Conservation (phyloP, 2,888 invertebrate genomes). For the Napeogenes sylphis region DNA sequence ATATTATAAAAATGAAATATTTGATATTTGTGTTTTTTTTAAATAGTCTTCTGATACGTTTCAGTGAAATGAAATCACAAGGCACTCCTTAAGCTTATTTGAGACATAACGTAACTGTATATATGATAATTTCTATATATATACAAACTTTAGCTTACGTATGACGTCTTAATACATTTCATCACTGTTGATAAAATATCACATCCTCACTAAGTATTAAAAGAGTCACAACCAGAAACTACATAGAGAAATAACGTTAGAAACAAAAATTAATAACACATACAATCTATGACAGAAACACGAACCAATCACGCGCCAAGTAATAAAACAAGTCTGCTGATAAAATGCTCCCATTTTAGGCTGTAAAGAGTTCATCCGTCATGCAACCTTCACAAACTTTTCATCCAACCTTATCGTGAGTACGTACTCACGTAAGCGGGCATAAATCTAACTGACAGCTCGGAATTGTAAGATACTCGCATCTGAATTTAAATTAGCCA, state of each 20-base stretch:
- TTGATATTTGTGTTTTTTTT: too few species aligned
- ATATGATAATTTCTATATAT: too few species aligned
- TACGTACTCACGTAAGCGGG: conserved; percentile 27
- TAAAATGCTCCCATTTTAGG: conserved; percentile 34
- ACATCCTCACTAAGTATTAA: too few species aligned
- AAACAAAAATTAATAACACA: not conserved
- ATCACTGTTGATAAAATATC: too few species aligned
- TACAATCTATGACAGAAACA: conserved; percentile 3
- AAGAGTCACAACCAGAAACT: too few species aligned
- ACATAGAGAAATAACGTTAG: not conserved
- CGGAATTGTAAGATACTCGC: conserved; percentile 27
- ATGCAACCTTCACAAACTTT: conserved; percentile 34
- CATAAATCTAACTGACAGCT: conserved; percentile 30
- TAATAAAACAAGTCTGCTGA: conserved; percentile 29
- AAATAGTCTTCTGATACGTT: too few species aligned
- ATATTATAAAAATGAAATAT: too few species aligned
- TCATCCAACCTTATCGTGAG: conserved; percentile 28
- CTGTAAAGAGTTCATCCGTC: conserved; percentile 37
- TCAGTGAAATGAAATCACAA: too few species aligned
- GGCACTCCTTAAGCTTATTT: too few species aligned
- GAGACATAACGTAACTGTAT: too few species aligned
- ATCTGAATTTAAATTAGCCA: conserved; percentile 28
- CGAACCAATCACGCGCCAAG: conserved; percentile 12
- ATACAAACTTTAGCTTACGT: too few species aligned
- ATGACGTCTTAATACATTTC: too few species aligned